These are phyloP conservation scores for Lycopodina hypogea DNA, from an alignment of 37 sponge, comb jelly and placozoan genomes.

Conservation along the genomic window DNA sequence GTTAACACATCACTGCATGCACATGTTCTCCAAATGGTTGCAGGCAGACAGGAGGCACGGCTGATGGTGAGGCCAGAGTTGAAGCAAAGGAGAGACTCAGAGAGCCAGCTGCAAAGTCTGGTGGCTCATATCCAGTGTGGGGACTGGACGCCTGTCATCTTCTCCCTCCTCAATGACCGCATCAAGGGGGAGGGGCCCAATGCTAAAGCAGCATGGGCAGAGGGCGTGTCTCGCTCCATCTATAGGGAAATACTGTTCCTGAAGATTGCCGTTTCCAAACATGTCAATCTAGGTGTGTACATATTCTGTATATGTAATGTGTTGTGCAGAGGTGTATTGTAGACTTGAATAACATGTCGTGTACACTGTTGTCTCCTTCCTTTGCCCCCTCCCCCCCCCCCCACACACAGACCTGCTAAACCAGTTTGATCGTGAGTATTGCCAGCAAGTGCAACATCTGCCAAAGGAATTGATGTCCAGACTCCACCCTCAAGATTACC, in stretches of 20 bases:
- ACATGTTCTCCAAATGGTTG: background rate
- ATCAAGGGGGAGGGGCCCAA: background rate
- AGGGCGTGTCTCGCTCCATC: background rate
- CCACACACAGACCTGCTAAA: no score
- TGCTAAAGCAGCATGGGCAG: background rate
- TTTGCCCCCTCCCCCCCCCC: no score
- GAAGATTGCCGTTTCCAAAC: constrained; percentile 14
- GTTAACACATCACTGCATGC: background rate
- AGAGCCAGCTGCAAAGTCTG: constrained; percentile 61
- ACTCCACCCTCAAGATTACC: constrained; percentile 27
- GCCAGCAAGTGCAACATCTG: constrained; percentile 27
- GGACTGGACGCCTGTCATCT: constrained; percentile 35
- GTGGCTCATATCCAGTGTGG: constrained; percentile 67
- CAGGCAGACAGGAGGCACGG: no score
- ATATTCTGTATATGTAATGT: no score
- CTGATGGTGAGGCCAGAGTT: constrained; percentile 1
- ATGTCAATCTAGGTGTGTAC: constrained; percentile 41
- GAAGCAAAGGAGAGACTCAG: constrained; percentile 21
- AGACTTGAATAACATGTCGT: background rate
- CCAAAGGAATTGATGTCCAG: constrained; percentile 10
- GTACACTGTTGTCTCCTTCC: background rate
- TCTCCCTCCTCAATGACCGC: constrained; percentile 45
- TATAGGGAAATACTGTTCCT: constrained; percentile 64
- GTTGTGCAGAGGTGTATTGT: no score
- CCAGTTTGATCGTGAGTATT: constrained; percentile 54